Base-by-base conservation (phyloP, 2,888 invertebrate genomes). In the Bugulina stolonifera region DNA sequence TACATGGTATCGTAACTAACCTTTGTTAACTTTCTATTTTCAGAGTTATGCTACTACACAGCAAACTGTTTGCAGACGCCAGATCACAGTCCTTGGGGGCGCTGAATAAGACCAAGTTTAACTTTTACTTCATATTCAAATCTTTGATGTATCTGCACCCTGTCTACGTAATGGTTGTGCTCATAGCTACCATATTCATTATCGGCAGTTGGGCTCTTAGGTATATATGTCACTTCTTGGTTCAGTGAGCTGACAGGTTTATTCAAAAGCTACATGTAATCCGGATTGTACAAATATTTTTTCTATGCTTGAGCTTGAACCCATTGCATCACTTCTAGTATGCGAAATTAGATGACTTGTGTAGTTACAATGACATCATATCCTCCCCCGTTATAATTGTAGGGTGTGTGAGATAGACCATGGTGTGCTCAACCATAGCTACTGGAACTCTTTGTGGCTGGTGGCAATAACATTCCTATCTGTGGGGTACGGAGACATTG, bases 41-140 rank as follows among this genome's bases (percentile, higher is more conserved):
- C 27, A 77, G 83, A 5, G 79, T 79, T n/a, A 77, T 83, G 32
- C 80, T 84, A 80, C 76, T 84, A 5, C 82, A 82, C 76, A 81
- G 81, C 74, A 78, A 79, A 23, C 78, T 83, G 23, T 83, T 80
- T 76, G 80, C 82, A 55, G 83, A 84, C 75, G 83, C 83, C 35
- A 81, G 81, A 5, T 82, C 83, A 0, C 83, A 83, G 75, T 81
- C 82, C 74, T 77, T 84, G n/a, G 83, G 83, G 3, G 83, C 83
- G 2, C 90, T 97, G 86, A 96, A 96, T 89, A 90, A 96, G 85
- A 97, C 98, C 86, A 96, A 97, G 88, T 98, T 98, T 89, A 87
- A 87, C 77, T 96, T 97, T 85, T 91, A 87, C 74, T 84, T 84
- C 76, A 81, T 84, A 71, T 83, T 84, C 76, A 83, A 83, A 76